Evolutionary conservation across 2,888 invertebrate species (phyloP), one percentile per base, ranked within the genome.

Genomic region (Lasioglossum calceatum): DNA sequence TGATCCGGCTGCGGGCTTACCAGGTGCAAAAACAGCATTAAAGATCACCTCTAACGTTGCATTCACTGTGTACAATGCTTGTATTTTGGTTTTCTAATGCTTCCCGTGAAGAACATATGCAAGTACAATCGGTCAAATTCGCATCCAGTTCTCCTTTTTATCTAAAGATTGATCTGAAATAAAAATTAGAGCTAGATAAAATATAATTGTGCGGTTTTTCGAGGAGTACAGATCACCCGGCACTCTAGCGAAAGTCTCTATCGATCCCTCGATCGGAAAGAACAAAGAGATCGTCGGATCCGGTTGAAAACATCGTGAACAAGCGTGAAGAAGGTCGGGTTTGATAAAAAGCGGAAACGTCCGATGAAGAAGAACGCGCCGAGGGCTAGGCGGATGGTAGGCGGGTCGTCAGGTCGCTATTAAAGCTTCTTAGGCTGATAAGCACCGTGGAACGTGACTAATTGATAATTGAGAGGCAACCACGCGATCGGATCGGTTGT

Each of bases 401-500:
- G 77, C 42, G 64, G 61, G 76, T 79, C 79, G 47, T 47, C 75
- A 54, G 74, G 58, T 47, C 70, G 79, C 79, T 84, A 87, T 87
- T 86, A 81, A 81, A 78, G 85, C 79, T 87, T 90, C 87, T 87
- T 90, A 58, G 78, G 32, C 82, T n/a, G 86, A 92, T 90, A 89
- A 87, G 87, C 85, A 84, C 82, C 87, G 87, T 86, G 84, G 74
- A 89, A 89, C 87, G 89, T 87, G 87, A 91, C 92, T 90, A 92
- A 92, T 92, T 92, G 90, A 85, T 90, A 92, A 92, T 92, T 89
- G 88, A 88, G 74, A 85, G 73, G 87, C 84, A 72, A 90, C 64
- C 82, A 61, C 82, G 64, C 74, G 71, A 61, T 19, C 58, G 64
- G 71, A 79, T 80, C 83, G 84, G 36, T 81, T 75, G 72, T 58